Evolutionary conservation across 2,888 invertebrate genomes (phyloP).

Genomic region (Melinopterus prodromus): DNA sequence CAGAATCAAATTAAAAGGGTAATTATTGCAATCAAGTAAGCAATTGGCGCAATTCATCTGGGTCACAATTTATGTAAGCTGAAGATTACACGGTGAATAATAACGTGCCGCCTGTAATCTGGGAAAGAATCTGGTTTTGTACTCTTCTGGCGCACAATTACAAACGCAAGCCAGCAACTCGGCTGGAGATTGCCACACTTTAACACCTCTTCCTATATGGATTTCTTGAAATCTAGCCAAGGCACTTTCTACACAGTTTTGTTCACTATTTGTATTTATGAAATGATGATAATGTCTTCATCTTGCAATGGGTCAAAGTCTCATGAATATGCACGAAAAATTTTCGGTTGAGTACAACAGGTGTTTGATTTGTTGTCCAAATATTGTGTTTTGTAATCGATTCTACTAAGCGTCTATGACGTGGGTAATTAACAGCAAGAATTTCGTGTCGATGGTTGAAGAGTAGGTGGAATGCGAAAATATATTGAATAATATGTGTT

Average conservation of each 20-base stretch:
- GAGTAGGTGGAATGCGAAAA: too few species aligned
- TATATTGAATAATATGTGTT: too few species aligned
- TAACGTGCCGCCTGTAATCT: not conserved
- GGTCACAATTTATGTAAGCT: not conserved
- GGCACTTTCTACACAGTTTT: not conserved
- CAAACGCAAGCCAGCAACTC: not conserved
- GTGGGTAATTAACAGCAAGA: not conserved
- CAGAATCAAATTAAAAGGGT: not conserved
- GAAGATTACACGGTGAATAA: not conserved
- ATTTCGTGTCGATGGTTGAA: not conserved
- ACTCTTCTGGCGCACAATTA: not conserved
- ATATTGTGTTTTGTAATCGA: not conserved
- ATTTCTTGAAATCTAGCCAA: not conserved
- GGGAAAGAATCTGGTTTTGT: slow-evolving; percentile 4
- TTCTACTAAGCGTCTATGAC: not conserved
- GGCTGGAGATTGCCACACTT: not conserved
- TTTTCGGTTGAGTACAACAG: not conserved
- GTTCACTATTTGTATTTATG: not conserved
- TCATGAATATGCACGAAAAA: not conserved
- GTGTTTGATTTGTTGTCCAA: not conserved
- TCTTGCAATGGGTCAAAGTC: not conserved
- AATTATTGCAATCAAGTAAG: not conserved
- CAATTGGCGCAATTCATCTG: not conserved
- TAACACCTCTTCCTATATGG: not conserved
- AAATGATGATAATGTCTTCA: not conserved